Percentiles rank a stretch among this genome's conserved stretches.
Conservation (phyloP, 2,113 vertebrate species). For the Acinonyx jubatus region DNA sequence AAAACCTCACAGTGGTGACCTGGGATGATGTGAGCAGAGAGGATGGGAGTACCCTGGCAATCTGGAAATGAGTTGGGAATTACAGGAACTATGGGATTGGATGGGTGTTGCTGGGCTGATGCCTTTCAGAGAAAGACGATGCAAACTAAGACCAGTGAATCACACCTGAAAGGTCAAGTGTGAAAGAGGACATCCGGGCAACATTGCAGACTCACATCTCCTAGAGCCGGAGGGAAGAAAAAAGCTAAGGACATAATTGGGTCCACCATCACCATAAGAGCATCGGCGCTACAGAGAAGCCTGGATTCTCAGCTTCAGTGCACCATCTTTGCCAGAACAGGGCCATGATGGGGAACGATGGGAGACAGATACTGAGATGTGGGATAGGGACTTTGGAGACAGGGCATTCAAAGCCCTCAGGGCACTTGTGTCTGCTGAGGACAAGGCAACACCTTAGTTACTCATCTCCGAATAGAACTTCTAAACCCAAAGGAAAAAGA, state of each 20-base stretch:
- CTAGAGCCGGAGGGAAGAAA: not conserved
- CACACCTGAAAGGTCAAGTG: not conserved
- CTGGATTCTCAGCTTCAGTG: not conserved
- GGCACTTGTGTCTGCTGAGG: not conserved
- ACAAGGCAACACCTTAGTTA: not conserved
- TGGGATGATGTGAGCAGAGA: not conserved
- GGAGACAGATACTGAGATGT: not conserved
- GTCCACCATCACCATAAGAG: not conserved
- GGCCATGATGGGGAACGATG: not conserved
- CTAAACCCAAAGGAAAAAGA: not conserved
- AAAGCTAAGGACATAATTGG: not conserved
- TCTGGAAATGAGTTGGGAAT: not conserved
- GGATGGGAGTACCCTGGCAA: no score
- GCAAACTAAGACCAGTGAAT: not conserved
- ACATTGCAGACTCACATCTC: not conserved
- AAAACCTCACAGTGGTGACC: no score
- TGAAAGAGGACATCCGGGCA: not conserved
- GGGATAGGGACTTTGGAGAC: not conserved
- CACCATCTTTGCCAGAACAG: not conserved
- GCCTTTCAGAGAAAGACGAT: not conserved
- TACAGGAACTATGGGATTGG: not conserved
- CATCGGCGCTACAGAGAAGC: not conserved
- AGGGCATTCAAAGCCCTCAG: not conserved
- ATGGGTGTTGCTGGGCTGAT: not conserved
- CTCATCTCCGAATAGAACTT: not conserved